phyloP scores from a whole-genome alignment of 2,888 invertebrate species.

The Trachelus stipa region DNA sequence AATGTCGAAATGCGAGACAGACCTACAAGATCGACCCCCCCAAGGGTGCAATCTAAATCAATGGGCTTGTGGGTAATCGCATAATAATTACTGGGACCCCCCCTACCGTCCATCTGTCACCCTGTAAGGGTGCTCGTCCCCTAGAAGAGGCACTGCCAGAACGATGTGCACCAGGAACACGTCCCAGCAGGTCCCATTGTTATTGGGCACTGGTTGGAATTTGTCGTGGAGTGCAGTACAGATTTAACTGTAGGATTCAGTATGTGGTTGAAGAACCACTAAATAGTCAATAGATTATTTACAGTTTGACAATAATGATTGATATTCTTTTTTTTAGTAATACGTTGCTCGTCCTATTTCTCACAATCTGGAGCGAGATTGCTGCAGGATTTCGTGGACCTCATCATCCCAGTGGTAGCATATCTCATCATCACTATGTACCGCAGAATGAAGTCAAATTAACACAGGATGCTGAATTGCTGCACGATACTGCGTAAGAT shows the following conservation, averaged over 20 bases:
- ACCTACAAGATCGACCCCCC: slow-evolving; percentile 48
- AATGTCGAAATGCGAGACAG: slow-evolving; percentile 36
- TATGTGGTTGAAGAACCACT: not conserved
- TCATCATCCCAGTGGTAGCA: slow-evolving; percentile 72
- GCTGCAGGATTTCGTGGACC: slow-evolving; percentile 70
- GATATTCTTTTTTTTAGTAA: slow-evolving; percentile 10
- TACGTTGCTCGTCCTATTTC: slow-evolving; percentile 38
- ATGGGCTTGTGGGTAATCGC: slow-evolving; percentile 66
- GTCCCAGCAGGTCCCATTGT: slow-evolving; percentile 64
- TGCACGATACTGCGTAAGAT: slow-evolving; percentile 81
- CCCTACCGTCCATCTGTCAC: slow-evolving; percentile 62
- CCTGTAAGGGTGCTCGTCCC: slow-evolving; percentile 48
- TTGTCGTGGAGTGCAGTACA: slow-evolving; percentile 1
- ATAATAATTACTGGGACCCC: slow-evolving; percentile 65
- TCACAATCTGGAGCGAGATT: slow-evolving; percentile 37
- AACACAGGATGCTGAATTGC: slow-evolving; percentile 77
- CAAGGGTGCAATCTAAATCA: slow-evolving; percentile 63
- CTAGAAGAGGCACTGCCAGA: slow-evolving; percentile 39
- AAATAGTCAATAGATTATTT: too few relatives aligned
- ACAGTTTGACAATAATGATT: too few relatives aligned
- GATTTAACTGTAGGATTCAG: not conserved
- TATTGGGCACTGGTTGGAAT: slow-evolving; percentile 19
- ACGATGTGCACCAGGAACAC: slow-evolving; percentile 47
- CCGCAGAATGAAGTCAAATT: slow-evolving; percentile 72
- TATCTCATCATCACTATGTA: slow-evolving; percentile 71